Percentiles rank a stretch among this genome's conserved stretches.
phyloP scores from a whole-genome alignment of 2,113 vertebrate genomes.

The Dasyurus viverrinus region DNA sequence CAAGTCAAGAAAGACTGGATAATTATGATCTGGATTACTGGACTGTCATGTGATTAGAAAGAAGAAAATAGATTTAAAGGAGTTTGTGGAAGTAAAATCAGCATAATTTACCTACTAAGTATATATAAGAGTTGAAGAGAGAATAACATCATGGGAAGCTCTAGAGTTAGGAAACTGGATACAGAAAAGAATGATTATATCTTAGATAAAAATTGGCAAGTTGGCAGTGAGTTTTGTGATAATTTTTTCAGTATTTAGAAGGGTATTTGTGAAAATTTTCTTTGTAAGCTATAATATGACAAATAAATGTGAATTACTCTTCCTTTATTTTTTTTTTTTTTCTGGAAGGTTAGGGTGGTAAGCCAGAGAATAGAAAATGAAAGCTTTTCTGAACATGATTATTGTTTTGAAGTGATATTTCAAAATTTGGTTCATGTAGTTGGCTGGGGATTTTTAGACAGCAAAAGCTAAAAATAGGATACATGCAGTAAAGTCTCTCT shows the following conservation, averaged over 20 bases:
- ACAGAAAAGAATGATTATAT: neutral
- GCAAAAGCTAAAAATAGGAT: constrained; percentile 48
- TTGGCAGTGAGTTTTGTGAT: neutral
- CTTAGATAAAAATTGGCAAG: neutral
- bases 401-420: neutral
- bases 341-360: neutral
- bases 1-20: neutral
- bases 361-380: constrained; percentile 9
- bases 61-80: neutral
- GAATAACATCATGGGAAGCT: neutral
- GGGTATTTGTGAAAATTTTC: neutral
- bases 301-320: neutral
- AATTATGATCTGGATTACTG: neutral
- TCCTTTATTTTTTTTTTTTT: neutral
- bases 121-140: neutral
- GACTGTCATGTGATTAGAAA: neutral
- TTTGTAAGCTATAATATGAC: neutral
- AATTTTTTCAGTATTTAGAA: neutral
- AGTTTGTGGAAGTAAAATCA: neutral
- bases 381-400: constrained; percentile 7
- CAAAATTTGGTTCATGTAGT: constrained; percentile 20
- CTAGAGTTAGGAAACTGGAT: neutral
- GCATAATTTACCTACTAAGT: neutral
- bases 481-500: neutral
- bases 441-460: constrained; percentile 3